phyloP scores from a whole-genome alignment of 2,797 vertebrate genomes.

The Pseudochaenichthys georgianus region DNA sequence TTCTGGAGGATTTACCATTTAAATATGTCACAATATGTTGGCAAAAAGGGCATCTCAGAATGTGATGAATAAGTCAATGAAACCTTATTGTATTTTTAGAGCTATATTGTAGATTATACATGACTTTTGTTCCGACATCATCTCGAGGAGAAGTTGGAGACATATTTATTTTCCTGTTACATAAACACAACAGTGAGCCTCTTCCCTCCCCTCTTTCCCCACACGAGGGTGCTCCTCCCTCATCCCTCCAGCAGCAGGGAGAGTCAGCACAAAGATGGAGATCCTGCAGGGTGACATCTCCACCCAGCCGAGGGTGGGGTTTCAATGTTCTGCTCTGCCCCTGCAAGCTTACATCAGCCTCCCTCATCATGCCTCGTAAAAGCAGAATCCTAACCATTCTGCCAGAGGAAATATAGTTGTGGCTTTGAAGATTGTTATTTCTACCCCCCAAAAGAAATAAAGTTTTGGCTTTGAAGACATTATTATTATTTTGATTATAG shows the following conservation, averaged over 20 bases:
- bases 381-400: slow-evolving; percentile 60
- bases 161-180: slow-evolving; percentile 2
- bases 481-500: slow-evolving; percentile 2
- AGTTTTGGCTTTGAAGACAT: slow-evolving; percentile 66
- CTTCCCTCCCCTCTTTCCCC: slow-evolving; percentile 29
- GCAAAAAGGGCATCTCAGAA: not conserved
- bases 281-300: slow-evolving; percentile 54
- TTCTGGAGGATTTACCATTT: not conserved
- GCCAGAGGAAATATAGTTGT: slow-evolving; percentile 58
- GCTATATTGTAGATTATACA: not conserved
- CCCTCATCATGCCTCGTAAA: slow-evolving; percentile 63
- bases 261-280: slow-evolving; percentile 57
- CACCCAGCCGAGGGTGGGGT: slow-evolving; percentile 55
- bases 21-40: not conserved
- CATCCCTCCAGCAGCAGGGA: slow-evolving; percentile 30
- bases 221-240: slow-evolving; percentile 59
- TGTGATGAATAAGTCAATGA: not conserved
- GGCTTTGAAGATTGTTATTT: slow-evolving; percentile 66
- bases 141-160: slow-evolving; percentile 3
- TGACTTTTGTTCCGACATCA: not conserved
- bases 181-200: slow-evolving; percentile 8
- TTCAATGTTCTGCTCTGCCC: slow-evolving; percentile 59
- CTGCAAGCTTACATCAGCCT: slow-evolving; percentile 59
- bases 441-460: slow-evolving; percentile 28
- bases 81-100: no score